A percentile compares a stretch with the other conserved stretches of the same genome.
Conservation (phyloP, 2,113 vertebrate species). For the Aramus guarauna region DNA sequence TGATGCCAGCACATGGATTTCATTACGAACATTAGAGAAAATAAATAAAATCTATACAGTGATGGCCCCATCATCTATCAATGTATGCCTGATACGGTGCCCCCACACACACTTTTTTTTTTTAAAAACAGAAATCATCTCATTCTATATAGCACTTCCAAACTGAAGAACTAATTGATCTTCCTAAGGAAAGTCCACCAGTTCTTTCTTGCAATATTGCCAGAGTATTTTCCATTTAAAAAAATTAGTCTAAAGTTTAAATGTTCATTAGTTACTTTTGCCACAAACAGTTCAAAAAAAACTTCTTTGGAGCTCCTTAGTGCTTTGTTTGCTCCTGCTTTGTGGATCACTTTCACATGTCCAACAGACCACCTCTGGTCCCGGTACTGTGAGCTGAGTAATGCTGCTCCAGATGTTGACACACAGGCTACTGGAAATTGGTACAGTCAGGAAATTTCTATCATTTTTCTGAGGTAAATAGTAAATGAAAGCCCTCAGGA, state of each 20-base stretch:
- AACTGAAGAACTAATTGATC: neutral
- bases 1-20: neutral
- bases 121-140: neutral
- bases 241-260: neutral
- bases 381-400: slow-evolving; percentile 18
- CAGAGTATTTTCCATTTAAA: neutral
- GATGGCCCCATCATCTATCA: neutral
- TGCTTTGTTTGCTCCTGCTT: neutral
- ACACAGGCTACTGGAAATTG: slow-evolving; percentile 16
- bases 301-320: neutral
- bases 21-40: fast-evolving
- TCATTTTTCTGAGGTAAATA: slow-evolving; percentile 50
- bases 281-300: neutral
- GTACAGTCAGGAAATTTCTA: slow-evolving; percentile 21
- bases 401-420: slow-evolving; percentile 10
- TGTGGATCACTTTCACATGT: neutral
- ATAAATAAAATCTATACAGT: neutral
- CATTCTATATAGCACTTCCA: neutral
- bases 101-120: neutral
- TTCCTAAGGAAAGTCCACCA: neutral
- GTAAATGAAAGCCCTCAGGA: slow-evolving; percentile 30
- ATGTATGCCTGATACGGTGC: too few species aligned
- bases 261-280: neutral
- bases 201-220: neutral
- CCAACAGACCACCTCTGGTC: neutral